These are phyloP conservation scores for Calliopsis andreniformis DNA, from an alignment of 1,140 invertebrate genomes.

Conservation along the genomic window DNA sequence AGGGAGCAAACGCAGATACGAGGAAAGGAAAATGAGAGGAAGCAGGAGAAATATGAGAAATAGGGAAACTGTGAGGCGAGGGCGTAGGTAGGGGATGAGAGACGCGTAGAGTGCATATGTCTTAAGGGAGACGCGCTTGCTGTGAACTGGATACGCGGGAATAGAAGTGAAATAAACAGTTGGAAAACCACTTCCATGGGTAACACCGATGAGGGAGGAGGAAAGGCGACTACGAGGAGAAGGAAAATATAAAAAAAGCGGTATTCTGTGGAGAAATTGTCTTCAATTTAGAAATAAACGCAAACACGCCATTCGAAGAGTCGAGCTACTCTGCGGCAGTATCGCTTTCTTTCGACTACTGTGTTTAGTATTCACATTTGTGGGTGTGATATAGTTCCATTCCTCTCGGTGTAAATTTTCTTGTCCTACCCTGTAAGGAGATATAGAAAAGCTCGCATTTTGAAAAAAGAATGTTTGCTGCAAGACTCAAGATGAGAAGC, in stretches of 20 bases:
- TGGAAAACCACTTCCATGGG: conserved; percentile 34
- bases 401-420: too few species aligned
- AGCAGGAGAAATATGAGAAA: conserved; percentile 56
- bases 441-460: too few species aligned
- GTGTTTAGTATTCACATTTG: too few species aligned
- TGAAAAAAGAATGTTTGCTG: too few species aligned
- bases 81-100: neutral
- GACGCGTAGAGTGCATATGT: conserved; percentile 41
- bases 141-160: conserved; percentile 43
- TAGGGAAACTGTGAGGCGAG: conserved; percentile 41
- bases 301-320: neutral
- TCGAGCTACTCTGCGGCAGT: too few species aligned
- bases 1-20: conserved; percentile 30
- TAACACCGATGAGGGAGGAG: neutral
- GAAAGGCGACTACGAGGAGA: neutral
- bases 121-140: conserved; percentile 54
- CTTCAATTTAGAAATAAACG: neutral
- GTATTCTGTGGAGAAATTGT: conserved; percentile 22
- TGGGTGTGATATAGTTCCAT: too few species aligned
- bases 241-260: conserved; percentile 45
- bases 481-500: too few species aligned
- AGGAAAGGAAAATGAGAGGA: conserved; percentile 27
- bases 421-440: too few species aligned
- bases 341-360: too few species aligned
- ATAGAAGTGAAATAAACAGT: conserved; percentile 51